phyloP scores from a whole-genome alignment of 2,888 invertebrate species.

The Lithophane leautieri region DNA sequence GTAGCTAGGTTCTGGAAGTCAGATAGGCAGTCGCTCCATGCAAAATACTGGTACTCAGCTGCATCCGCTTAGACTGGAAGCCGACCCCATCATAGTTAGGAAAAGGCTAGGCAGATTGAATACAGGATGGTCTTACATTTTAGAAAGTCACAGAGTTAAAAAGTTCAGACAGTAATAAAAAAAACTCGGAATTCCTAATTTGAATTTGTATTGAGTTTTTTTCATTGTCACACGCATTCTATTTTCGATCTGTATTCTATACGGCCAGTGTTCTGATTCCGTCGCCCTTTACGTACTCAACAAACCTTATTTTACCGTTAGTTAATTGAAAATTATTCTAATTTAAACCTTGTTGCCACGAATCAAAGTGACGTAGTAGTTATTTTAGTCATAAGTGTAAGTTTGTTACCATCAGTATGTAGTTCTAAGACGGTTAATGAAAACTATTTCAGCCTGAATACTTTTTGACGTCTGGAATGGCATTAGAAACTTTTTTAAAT shows the following conservation, averaged over 20 bases:
- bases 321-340: constrained; percentile 39
- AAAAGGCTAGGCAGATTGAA: not conserved
- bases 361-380: not conserved
- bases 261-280: constrained; percentile 62
- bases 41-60: no score
- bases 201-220: constrained; percentile 67
- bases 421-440: constrained; percentile 49
- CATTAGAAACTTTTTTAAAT: not conserved
- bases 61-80: no score
- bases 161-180: constrained; percentile 49
- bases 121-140: constrained; percentile 18
- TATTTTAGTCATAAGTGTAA: not conserved
- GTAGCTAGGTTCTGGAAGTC: no score
- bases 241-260: constrained; percentile 66
- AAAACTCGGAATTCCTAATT: constrained; percentile 63
- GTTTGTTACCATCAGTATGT: constrained; percentile 27
- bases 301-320: constrained; percentile 49
- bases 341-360: constrained; percentile 40
- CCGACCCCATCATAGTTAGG: no score
- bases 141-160: constrained; percentile 53
- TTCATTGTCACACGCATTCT: constrained; percentile 69
- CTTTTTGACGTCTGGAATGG: constrained; percentile 26
- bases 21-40: no score
- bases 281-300: constrained; percentile 60
- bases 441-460: constrained; percentile 44